Evolutionary conservation across 2,888 invertebrate genomes (phyloP), one percentile per base, ranked within the genome.

Genomic region (Ochropleura leucogaster): DNA sequence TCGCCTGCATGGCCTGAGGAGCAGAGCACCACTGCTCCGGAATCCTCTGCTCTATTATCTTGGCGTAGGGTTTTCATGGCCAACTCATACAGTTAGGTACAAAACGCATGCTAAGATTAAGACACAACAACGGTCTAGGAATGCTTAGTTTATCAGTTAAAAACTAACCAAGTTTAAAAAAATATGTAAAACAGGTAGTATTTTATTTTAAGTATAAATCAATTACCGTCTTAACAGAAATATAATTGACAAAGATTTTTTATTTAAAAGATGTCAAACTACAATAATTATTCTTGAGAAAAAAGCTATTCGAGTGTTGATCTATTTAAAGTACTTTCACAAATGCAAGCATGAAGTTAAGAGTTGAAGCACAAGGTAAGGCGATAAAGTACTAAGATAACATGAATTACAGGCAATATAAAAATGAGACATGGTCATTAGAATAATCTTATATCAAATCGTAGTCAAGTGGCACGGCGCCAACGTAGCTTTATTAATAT

Each of bases 1-100:
- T 96, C 96, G 95, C 96, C 91, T 96, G 94, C 95, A 95, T 95
- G 93, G 91, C 96, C 96, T 95, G 92, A 95, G 93, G 93, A 95
- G 90, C 94, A 86, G 90, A 93, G 95, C 95, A 92, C 86, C 78
- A 80, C 89, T 82, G 72, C 73, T 82, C 82, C 82, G 76, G 81
- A 49, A 74, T 76, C 44, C 68, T 71, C 72, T 20, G 53, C 59
- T 55, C 7, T 65, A 40, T 30, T 46, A 7, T 49, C 2, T 66
- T 53, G 5, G 6, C 4, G 2, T 66, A 9, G 0, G 7, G 16
- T 62, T 74, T 74, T 49, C 6, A 46, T 44, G 40, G 30, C 0
- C 44, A 62, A 62, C 14, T 14, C n/a, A 62, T n/a, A n/a, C 44
- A 12, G 0, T 40, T 60, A 42, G 3, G 62, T 62, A n/a, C n/a